phyloP scores from a whole-genome alignment of 2,888 invertebrate species.

The Copidosoma aretas region DNA sequence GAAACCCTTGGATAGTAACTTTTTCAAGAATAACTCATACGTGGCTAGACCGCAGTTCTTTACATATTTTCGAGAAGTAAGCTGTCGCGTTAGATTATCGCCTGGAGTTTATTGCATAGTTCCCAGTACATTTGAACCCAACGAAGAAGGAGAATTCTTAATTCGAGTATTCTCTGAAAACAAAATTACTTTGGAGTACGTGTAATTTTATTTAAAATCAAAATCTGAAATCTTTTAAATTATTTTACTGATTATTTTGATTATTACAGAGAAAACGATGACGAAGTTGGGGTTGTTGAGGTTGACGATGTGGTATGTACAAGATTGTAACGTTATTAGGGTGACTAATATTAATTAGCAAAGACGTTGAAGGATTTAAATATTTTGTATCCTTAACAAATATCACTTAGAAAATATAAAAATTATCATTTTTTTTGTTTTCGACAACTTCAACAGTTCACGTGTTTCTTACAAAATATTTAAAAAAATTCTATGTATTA shows the following conservation, averaged over 20 bases:
- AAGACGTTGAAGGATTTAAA: neutral
- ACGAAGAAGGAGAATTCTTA: conserved; percentile 95
- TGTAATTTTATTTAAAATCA: conserved; percentile 52
- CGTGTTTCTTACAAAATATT: no score
- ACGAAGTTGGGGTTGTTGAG: conserved; percentile 83
- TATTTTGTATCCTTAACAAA: neutral
- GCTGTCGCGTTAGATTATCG: conserved; percentile 88
- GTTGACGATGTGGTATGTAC: conserved; percentile 75
- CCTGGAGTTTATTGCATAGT: conserved; percentile 95
- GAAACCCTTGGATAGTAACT: conserved; percentile 81
- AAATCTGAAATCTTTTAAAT: conserved; percentile 8
- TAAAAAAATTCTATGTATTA: no score
- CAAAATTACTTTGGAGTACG: conserved; percentile 84
- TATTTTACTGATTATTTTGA: conserved; percentile 25
- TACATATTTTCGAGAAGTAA: conserved; percentile 94
- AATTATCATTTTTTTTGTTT: no score
- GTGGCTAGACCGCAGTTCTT: conserved; percentile 91
- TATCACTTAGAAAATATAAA: no score
- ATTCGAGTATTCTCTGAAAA: conserved; percentile 95
- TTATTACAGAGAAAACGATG: conserved; percentile 84
- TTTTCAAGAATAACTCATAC: conserved; percentile 94
- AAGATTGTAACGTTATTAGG: neutral
- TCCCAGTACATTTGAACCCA: conserved; percentile 95
- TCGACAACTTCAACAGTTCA: no score
- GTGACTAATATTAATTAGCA: neutral